Evolutionary conservation across 2,797 vertebrate genomes (phyloP), one percentile per base, ranked within the genome.

Genomic region (Hippopotamyrus pictus): DNA sequence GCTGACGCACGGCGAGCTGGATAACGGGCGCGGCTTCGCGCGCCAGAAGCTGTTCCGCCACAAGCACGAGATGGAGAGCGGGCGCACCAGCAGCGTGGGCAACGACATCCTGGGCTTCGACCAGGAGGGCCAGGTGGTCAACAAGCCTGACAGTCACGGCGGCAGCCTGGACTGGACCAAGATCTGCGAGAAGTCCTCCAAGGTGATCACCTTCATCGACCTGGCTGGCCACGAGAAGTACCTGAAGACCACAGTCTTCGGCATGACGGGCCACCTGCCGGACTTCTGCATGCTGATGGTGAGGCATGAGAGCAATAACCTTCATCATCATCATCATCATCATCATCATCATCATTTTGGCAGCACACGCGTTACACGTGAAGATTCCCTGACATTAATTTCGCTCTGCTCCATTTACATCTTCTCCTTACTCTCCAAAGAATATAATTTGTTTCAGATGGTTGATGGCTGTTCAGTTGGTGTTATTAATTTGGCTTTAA

Each of bases 241-340:
- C 94, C 96, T 99, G 91, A 99, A 99, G 96, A 99, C 98, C 46
- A 99, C 98, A 0, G 98, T 99, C 88, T 99, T 99, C 53, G 98
- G 98, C 93, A 99, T 99, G 98, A 99, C 98, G 0, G 98, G 98
- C 83, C 98, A 99, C 90, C 93, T 99, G 88, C 98, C 98, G 0
- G 98, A 99, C 94, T 99, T 99, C 96, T 99, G 98, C 94, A 99
- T 99, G 98, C 97, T 99, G 59, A 99, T 99, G 98, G 98, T 99
- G 90, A 95, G 97, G 25, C 7, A 25, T 17, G 89, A 46, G 41
- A 9, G 0, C n/a, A 69, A 69, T 33, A 44, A n/a, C 33, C 14
- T 7, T 57, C 17, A 14, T 83, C 44, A 22, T 79, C 73, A 73
- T 50, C 0, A 48, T 19, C 79, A 48, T 19, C 44, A 17, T 48